Evolutionary conservation across 2,113 vertebrate species (phyloP).

Genomic region (Abramis brama): DNA sequence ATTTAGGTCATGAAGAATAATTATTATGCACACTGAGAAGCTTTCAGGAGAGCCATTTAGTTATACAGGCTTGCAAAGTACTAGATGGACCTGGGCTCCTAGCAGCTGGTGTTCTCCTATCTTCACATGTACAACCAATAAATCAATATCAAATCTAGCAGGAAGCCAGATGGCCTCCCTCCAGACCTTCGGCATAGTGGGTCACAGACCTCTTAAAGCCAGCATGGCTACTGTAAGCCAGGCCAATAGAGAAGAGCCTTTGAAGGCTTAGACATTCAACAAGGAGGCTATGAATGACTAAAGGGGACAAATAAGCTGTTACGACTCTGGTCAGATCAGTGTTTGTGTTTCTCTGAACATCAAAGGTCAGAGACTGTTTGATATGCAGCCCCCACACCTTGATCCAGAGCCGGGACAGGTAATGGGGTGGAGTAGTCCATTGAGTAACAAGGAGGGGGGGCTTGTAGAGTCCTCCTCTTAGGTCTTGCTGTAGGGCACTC

Average conservation of each 20-base stretch:
- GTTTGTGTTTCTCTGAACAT: conserved; percentile 82
- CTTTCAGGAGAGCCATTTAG: conserved; percentile 58
- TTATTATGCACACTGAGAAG: conserved; percentile 55
- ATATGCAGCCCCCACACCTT: conserved; percentile 81
- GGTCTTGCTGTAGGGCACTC: conserved; percentile 72
- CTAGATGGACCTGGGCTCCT: conserved; percentile 57
- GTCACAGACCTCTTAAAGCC: conserved; percentile 67
- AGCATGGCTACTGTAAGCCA: conserved; percentile 75
- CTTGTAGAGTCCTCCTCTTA: conserved; percentile 63
- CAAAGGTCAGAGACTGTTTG: conserved; percentile 79
- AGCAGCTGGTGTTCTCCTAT: conserved; percentile 76
- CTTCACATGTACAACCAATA: conserved; percentile 78
- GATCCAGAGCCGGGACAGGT: conserved; percentile 75
- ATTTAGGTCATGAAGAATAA: conserved; percentile 50
- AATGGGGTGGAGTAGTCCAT: conserved; percentile 74
- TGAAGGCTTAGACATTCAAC: conserved; percentile 81
- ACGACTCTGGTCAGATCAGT: conserved; percentile 78
- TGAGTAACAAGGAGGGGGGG: conserved; percentile 66
- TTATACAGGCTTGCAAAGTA: conserved; percentile 45
- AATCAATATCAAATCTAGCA: conserved; percentile 81
- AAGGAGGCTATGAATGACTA: conserved; percentile 80
- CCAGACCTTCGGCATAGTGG: conserved; percentile 59
- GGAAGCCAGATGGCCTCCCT: conserved; percentile 80
- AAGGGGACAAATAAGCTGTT: conserved; percentile 84
- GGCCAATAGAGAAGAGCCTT: conserved; percentile 69